Conservation (phyloP, 2,888 invertebrate genomes). For the Tryphoninae sp. region DNA sequence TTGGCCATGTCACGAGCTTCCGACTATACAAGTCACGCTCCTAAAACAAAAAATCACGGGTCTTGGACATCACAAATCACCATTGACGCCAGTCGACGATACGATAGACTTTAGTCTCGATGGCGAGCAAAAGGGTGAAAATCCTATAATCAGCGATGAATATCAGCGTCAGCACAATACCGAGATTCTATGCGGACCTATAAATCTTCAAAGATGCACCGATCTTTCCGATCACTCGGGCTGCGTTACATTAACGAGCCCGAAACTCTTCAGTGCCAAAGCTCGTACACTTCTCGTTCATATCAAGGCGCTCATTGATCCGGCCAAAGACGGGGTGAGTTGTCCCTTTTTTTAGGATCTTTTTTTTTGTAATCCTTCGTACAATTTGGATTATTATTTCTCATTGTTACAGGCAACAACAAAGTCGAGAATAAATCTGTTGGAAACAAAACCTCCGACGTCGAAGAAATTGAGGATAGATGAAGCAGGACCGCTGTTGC, state of each 20-base stretch:
- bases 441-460: constrained; percentile 79
- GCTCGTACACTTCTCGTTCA: constrained; percentile 91
- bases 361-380: constrained; percentile 36
- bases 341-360: constrained; percentile 20
- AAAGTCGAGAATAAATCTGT: constrained; percentile 75
- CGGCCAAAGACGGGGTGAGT: constrained; percentile 83
- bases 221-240: constrained; percentile 94
- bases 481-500: constrained; percentile 77
- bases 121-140: constrained; percentile 82
- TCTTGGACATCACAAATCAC: constrained; percentile 84
- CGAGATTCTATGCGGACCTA: constrained; percentile 94
- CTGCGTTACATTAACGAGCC: constrained; percentile 92
- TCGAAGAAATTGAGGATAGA: constrained; percentile 79
- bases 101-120: constrained; percentile 81
- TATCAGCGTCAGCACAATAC: constrained; percentile 94
- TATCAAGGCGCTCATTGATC: constrained; percentile 88
- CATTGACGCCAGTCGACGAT: constrained; percentile 82
- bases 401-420: constrained; percentile 66
- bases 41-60: constrained; percentile 87
- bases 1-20: constrained; percentile 88
- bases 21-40: constrained; percentile 90
- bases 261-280: constrained; percentile 89
- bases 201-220: constrained; percentile 90
- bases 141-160: constrained; percentile 90
- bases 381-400: not conserved